Base-by-base conservation (phyloP, 2,113 vertebrate species). In the Fulmarus glacialis region DNA sequence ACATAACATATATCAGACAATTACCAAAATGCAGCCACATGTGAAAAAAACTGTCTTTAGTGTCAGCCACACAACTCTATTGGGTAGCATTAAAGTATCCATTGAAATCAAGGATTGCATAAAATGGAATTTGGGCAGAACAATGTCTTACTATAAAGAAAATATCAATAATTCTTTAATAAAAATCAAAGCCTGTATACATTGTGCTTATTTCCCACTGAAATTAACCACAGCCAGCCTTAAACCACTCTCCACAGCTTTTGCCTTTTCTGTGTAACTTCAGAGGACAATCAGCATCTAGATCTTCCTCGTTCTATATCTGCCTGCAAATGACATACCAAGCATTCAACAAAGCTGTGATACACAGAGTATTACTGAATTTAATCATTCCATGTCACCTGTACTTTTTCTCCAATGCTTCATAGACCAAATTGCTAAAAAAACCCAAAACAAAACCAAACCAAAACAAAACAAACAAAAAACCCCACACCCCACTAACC, bases 401-500 rank as follows among this genome's bases (percentile, higher is more conserved):
- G 11, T 18, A 56, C 15, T 30, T 63, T n/a, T 72, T 47, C 20
- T 18, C 24, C 34, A 59, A 26, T 9, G 34, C 24, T 79, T 50
- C 14, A 79, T 23, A 55, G 17, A 59, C 8, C 12, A 74, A 89
- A 81, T 38, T 14, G 17, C 20, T 82, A 71, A 68, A 94, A 93
- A 89, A 59, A 34, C n/a, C 42, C 27, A 8, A 13, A 48, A 22
- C 1, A 12, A n/a, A 74, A 26, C 43, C 43, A n/a, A 55, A 30
- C 30, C 17, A 43, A 42, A 53, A 13, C 43, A 43, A 43, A 43
- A 43, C 6, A 19, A 9, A 21, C 15, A 42, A 43, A 36, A 48
- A 36, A 12, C 2, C 12, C 14, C 24, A 30, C 53, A n/a, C 4
- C 10, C 60, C 47, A 53, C 2, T 8, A 53, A 45, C 2, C 1